phyloP scores from a whole-genome alignment of 2,113 vertebrate genomes.

The Chaetorhynchus papuensis region DNA sequence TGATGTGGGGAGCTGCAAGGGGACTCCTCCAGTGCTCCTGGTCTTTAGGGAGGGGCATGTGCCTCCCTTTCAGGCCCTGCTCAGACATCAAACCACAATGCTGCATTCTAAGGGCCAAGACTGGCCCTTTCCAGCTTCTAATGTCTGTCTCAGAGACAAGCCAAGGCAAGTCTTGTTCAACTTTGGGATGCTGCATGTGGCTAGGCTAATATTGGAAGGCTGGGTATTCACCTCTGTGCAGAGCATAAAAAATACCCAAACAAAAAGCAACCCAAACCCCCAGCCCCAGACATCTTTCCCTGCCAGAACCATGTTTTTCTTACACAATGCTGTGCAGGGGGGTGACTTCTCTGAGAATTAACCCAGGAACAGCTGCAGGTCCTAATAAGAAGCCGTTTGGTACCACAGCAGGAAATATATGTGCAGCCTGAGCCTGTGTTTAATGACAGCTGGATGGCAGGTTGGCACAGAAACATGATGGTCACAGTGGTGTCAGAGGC shows the following conservation, averaged over 20 bases:
- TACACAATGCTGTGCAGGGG: neutral
- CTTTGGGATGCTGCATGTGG: neutral
- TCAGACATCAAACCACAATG: neutral
- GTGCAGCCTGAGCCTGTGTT: neutral
- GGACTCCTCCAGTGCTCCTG: neutral
- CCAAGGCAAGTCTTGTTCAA: neutral
- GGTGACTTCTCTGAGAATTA: neutral
- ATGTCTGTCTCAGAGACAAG: neutral
- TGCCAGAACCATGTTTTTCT: neutral
- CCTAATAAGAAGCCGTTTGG: neutral
- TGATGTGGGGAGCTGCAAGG: neutral
- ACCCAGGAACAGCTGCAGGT: neutral
- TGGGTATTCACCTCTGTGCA: neutral
- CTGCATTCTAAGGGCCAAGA: neutral
- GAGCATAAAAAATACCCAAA: neutral
- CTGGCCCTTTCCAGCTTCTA: neutral
- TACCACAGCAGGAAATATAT: neutral
- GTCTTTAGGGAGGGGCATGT: neutral
- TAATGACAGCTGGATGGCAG: neutral
- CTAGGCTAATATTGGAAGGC: neutral
- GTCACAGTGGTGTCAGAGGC: neutral
- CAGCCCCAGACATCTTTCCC: neutral
- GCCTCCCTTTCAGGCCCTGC: neutral
- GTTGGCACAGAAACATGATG: neutral
- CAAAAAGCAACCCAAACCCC: neutral